These are phyloP conservation scores for Microcebus jonahi DNA, from an alignment of 2,113 vertebrate species.

Conservation along the genomic window DNA sequence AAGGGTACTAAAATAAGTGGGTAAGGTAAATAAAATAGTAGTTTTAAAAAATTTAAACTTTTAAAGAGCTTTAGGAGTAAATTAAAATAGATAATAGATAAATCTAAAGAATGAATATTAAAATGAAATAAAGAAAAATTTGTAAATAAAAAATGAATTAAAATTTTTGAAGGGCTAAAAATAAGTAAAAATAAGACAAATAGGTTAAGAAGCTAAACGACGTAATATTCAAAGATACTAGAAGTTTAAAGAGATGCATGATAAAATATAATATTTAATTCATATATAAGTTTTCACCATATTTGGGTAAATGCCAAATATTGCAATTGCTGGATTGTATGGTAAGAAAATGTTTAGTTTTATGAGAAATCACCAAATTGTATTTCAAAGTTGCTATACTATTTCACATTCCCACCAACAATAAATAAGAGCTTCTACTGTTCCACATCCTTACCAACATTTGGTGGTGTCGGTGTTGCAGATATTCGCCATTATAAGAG, in stretches of 20 bases:
- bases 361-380: not conserved
- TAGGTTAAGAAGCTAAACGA: not conserved
- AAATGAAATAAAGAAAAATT: slow-evolving; percentile 8
- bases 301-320: not conserved
- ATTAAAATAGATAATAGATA: not conserved
- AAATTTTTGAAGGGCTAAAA: not conserved
- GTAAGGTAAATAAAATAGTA: not conserved
- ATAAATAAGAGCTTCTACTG: not conserved
- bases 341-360: not conserved
- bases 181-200: not conserved
- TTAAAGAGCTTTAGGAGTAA: not conserved
- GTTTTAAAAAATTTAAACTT: not conserved
- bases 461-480: not conserved
- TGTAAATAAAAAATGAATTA: not conserved
- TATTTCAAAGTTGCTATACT: not conserved
- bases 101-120: not conserved
- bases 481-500: not conserved
- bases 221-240: not conserved
- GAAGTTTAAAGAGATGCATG: not conserved
- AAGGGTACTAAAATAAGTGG: not conserved
- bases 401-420: not conserved
- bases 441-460: not conserved
- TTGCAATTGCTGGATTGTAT: not conserved
- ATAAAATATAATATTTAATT: not conserved
- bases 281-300: not conserved